Base-by-base conservation (phyloP, 2,113 vertebrate species). In the Gymnobelideus leadbeateri region DNA sequence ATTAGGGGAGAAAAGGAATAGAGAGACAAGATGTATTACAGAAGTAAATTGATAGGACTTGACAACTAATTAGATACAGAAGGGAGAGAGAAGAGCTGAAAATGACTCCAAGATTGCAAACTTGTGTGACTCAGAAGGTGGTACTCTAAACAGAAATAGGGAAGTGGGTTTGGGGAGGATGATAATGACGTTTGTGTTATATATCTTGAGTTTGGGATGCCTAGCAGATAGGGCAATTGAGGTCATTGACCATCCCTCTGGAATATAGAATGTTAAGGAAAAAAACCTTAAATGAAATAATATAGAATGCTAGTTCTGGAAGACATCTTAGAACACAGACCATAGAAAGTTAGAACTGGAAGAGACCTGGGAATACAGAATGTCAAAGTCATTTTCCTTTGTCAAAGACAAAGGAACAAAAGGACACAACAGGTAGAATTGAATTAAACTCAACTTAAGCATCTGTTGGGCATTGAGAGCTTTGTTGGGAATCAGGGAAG, bases 1-100 rank as follows among this genome's bases (percentile, higher is more conserved):
- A 96, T 92, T 43, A 92, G 89, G 52, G 26, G 46, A 92, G 77
- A 95, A 91, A 89, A 54, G 90, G 0, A 26, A 68, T 55, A 95
- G 57, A 93, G 14, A 5, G 16, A 9, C 52, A 92, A 52, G 89
- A 7, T 54, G 57, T 90, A 9, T 28, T 7, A 6, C 46, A 43
- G 37, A 16, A 14, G 55, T 24, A 91, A 0, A 94, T 21, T 43
- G n/a, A 77, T 21, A 77, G 37, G n/a, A 77, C n/a, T 43, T 77
- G n/a, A 6, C 37, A 77, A 43, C 37, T 43, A 43, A 43, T 77
- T 77, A n/a, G 68, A 21, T 68, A 37, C 43, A 5, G 37, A 77
- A 43, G n/a, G 68, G 21, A 77, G 57, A 43, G 68, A 77, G n/a
- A 84, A 43, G 68, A 84, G 2, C 19, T 84, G n/a, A 84, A 84